Conservation (phyloP, 2,888 invertebrate species). For the Heliconius erato region DNA sequence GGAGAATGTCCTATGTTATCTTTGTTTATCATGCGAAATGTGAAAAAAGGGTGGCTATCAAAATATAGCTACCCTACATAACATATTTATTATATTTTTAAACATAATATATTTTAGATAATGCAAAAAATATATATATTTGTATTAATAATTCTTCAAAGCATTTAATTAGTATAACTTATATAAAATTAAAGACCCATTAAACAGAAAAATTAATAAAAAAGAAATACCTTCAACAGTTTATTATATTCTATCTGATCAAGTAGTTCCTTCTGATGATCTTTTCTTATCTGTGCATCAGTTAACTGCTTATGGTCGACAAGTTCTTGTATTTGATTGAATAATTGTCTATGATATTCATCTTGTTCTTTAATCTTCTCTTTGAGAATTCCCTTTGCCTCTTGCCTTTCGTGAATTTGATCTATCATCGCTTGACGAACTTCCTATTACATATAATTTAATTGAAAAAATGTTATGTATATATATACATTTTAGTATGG, state of each 20-base stretch:
- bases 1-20: no score
- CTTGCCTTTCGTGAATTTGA: conserved; percentile 69
- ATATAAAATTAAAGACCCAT: background rate
- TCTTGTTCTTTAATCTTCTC: conserved; percentile 61
- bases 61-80: no score
- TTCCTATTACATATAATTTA: conserved; percentile 58
- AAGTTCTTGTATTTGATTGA: conserved; percentile 62
- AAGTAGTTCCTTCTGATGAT: conserved; percentile 64
- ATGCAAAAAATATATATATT: no score
- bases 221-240: conserved; percentile 66
- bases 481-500: no score
- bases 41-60: no score
- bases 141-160: background rate
- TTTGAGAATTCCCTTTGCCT: conserved; percentile 58
- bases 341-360: conserved; percentile 66
- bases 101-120: no score
- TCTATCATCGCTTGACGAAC: conserved; percentile 69
- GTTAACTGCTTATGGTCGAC: conserved; percentile 61
- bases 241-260: conserved; percentile 75
- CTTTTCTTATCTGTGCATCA: conserved; percentile 63
- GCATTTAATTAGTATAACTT: background rate
- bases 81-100: no score
- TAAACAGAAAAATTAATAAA: background rate
- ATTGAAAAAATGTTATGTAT: no score
- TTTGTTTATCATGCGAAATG: no score